These are phyloP conservation scores for Antechinus flavipes DNA, from an alignment of 2,113 vertebrate genomes.

Conservation along the genomic window DNA sequence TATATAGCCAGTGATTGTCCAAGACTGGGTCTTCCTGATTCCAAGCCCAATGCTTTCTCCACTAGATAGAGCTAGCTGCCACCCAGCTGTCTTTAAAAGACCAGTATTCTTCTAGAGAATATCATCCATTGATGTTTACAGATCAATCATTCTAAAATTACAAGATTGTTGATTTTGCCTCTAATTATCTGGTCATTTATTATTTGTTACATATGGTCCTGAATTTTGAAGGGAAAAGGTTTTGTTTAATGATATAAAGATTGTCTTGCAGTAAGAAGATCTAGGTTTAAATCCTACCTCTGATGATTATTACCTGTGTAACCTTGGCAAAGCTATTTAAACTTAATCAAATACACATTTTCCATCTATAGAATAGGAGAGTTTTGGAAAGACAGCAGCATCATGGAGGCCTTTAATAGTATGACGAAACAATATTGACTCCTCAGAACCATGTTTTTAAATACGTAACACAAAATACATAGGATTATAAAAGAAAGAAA, in stretches of 20 bases:
- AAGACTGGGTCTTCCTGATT: not conserved
- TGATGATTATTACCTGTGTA: not conserved
- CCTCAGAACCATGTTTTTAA: too few relatives aligned
- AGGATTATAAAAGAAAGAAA: too few relatives aligned
- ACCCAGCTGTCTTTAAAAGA: too few relatives aligned
- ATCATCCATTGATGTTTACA: too few relatives aligned
- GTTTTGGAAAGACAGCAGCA: not conserved
- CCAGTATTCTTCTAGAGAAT: too few relatives aligned
- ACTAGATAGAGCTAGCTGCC: not conserved
- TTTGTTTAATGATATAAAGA: not conserved
- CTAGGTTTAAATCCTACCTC: not conserved
- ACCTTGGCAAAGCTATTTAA: not conserved
- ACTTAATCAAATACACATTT: not conserved
- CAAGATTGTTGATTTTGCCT: not conserved
- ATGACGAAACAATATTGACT: too few relatives aligned
- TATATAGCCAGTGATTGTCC: not conserved
- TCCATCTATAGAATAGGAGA: not conserved
- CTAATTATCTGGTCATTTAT: not conserved
- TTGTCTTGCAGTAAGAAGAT: not conserved
- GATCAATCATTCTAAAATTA: too few relatives aligned
- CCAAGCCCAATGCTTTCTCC: too few relatives aligned
- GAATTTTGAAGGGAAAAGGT: not conserved
- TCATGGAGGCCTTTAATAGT: too few relatives aligned
- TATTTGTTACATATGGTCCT: not conserved
- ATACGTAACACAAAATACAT: too few relatives aligned